These are phyloP conservation scores for Drosophila niveifrons DNA, from an alignment of 2,888 invertebrate genomes.

Conservation along the genomic window DNA sequence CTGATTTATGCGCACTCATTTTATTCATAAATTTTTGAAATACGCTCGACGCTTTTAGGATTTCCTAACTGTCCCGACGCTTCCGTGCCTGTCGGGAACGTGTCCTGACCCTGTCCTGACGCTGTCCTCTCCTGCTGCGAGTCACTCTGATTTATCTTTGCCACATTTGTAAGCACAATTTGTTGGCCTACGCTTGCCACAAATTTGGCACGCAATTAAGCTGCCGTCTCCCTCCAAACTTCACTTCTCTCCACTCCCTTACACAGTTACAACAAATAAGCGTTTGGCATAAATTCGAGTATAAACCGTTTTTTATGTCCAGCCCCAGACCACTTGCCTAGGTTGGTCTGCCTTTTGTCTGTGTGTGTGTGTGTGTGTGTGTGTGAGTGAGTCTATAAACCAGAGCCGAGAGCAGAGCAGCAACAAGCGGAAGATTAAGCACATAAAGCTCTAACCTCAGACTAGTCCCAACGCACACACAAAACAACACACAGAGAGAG, in stretches of 20 bases:
- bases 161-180: constrained; percentile 55
- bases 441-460: constrained; percentile 37
- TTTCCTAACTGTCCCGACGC: constrained; percentile 37
- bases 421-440: constrained; percentile 61
- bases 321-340: constrained; percentile 29
- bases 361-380: no score
- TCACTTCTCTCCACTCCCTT: neutral
- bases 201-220: constrained; percentile 77
- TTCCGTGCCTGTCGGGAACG: constrained; percentile 14
- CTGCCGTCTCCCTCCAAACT: constrained; percentile 22
- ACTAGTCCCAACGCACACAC: constrained; percentile 11
- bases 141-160: constrained; percentile 65
- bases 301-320: constrained; percentile 55
- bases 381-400: constrained; percentile 9
- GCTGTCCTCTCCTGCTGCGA: constrained; percentile 23
- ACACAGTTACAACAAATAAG: constrained; percentile 25
- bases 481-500: neutral
- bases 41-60: constrained; percentile 37
- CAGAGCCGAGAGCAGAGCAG: constrained; percentile 17
- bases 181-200: constrained; percentile 49
- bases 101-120: constrained; percentile 2
- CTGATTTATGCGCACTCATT: constrained; percentile 78
- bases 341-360: constrained; percentile 3
- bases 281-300: constrained; percentile 57
- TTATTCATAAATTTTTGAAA: constrained; percentile 75